A percentile compares a stretch with the other conserved stretches of the same genome.
Conservation (phyloP, 2,797 vertebrate species). For the Vespertilio murinus region DNA sequence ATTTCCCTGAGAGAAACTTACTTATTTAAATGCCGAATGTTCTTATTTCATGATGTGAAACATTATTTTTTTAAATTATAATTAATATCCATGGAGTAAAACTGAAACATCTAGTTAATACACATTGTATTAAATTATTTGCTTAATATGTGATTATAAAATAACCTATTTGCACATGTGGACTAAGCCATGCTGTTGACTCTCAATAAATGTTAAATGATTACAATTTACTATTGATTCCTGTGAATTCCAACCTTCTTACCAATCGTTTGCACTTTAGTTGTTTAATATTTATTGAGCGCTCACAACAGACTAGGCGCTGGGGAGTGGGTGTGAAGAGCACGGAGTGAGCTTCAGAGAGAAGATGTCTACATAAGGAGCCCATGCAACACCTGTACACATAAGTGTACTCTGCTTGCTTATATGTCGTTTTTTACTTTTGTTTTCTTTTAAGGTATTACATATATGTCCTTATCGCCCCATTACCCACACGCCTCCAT, state of each 20-base stretch:
- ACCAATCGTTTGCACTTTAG: conserved; percentile 17
- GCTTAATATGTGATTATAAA: conserved; percentile 47
- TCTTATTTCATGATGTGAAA: conserved; percentile 40
- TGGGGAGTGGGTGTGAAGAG: not conserved
- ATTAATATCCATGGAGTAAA: conserved; percentile 53
- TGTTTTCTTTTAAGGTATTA: too few relatives aligned
- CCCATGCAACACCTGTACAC: not conserved
- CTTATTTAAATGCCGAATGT: conserved; percentile 43
- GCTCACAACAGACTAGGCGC: conserved; percentile 70
- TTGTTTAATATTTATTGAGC: conserved; percentile 80
- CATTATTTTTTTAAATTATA: not conserved
- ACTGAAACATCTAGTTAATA: not conserved
- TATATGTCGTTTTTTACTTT: not conserved
- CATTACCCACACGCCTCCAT: too few relatives aligned
- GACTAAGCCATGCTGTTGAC: conserved; percentile 71
- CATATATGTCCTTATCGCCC: too few relatives aligned
- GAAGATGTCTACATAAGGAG: not conserved
- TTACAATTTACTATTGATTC: conserved; percentile 62
- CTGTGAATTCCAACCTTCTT: conserved; percentile 66
- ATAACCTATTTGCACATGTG: conserved; percentile 53
- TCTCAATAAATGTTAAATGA: conserved; percentile 81
- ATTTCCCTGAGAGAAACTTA: conserved; percentile 33
- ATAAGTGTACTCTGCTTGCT: not conserved
- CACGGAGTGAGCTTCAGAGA: not conserved
- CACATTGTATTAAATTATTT: conserved; percentile 55